Evolutionary conservation across 2,888 invertebrate genomes (phyloP).

Genomic region (Operophtera brumata): DNA sequence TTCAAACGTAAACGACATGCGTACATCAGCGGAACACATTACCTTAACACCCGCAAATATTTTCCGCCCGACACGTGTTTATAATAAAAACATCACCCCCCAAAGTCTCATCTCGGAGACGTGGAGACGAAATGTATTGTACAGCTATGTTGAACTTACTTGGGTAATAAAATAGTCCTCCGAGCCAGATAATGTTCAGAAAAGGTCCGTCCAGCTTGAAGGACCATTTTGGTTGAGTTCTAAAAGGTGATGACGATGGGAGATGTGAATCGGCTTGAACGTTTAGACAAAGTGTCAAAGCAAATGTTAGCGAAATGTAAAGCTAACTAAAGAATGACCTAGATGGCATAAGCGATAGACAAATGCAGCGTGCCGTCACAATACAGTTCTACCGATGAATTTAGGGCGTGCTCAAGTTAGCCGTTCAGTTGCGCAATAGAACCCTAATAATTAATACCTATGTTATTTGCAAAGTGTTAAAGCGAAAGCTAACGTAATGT

Average conservation of each 20-base stretch:
- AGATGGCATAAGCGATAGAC: too few species aligned
- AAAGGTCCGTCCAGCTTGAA: slow-evolving; percentile 12
- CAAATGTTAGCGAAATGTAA: too few species aligned
- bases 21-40: slow-evolving; percentile 56
- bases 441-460: too few species aligned
- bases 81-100: slow-evolving; percentile 76
- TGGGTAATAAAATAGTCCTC: slow-evolving; percentile 5
- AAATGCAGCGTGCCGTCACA: too few species aligned
- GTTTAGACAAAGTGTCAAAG: background rate
- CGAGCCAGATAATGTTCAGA: slow-evolving; percentile 5
- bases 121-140: slow-evolving; percentile 26
- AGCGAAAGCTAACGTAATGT: too few species aligned
- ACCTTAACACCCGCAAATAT: slow-evolving; percentile 66
- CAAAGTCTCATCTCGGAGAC: slow-evolving; percentile 35
- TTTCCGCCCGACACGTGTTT: slow-evolving; percentile 65
- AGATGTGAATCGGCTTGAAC: slow-evolving; percentile 3
- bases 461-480: too few species aligned
- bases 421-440: too few species aligned
- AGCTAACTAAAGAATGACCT: too few species aligned
- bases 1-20: slow-evolving; percentile 56
- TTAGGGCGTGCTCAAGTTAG: too few species aligned
- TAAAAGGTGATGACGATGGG: background rate
- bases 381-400: too few species aligned
- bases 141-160: slow-evolving; percentile 13
- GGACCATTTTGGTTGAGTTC: slow-evolving; percentile 11